A percentile compares a stretch with the other conserved stretches of the same genome.
Evolutionary conservation across 2,113 vertebrate genomes (phyloP).

Genomic region (Halichoeres trimaculatus): DNA sequence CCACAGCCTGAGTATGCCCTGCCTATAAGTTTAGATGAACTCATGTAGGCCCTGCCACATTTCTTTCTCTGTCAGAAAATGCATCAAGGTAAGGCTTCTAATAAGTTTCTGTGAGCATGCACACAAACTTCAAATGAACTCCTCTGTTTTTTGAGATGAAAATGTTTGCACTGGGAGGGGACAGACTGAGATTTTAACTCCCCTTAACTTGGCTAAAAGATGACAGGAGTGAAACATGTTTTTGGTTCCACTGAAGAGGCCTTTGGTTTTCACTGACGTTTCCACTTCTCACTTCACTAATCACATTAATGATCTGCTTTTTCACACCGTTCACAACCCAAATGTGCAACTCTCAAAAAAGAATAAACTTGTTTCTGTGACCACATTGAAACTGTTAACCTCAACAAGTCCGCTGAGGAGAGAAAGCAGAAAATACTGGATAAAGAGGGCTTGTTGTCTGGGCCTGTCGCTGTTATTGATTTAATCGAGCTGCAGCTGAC

Average conservation of each 20-base stretch:
- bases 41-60: no score
- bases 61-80: no score
- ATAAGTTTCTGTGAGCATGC: no score
- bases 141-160: no score
- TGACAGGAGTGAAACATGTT: neutral
- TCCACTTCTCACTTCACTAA: neutral
- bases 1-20: no score
- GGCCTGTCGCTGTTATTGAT: conserved; percentile 1
- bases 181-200: no score
- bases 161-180: no score
- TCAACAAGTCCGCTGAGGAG: neutral
- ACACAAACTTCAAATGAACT: no score
- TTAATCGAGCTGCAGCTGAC: neutral
- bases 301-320: conserved; percentile 1
- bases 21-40: no score
- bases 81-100: no score
- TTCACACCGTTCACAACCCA: neutral
- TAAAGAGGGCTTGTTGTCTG: neutral
- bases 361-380: neutral
- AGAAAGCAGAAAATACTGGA: neutral
- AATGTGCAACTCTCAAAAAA: neutral
- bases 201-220: no score
- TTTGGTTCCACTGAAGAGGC: neutral
- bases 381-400: neutral
- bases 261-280: conserved; percentile 11